phyloP scores from a whole-genome alignment of 2,113 vertebrate genomes.

The Platysternon megacephalum region DNA sequence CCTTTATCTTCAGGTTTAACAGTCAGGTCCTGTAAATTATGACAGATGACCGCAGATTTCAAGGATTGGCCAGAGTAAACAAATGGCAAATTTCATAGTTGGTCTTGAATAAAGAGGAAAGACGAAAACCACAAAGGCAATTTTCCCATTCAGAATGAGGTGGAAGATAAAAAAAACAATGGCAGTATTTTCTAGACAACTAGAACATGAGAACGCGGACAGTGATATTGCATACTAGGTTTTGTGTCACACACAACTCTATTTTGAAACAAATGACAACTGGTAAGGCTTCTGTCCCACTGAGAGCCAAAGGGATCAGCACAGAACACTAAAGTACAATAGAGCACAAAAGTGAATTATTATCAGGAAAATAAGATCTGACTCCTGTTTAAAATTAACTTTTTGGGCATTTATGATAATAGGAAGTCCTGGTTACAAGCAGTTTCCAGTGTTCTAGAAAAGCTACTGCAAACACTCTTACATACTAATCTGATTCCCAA shows the following conservation, averaged over 20 bases:
- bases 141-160: neutral
- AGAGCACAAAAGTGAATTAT: neutral
- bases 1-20: neutral
- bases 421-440: neutral
- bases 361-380: rapidly evolving
- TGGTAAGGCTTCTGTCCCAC: neutral
- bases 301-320: neutral
- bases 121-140: neutral
- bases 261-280: neutral
- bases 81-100: rapidly evolving
- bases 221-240: neutral
- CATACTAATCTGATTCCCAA: neutral
- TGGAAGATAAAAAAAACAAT: neutral
- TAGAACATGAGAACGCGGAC: neutral
- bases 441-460: neutral
- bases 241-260: neutral
- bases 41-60: neutral
- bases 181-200: neutral
- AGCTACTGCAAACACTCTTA: neutral
- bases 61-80: neutral
- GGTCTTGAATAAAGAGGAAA: neutral
- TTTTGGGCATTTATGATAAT: neutral
- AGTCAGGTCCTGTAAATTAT: neutral
- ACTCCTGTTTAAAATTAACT: neutral
- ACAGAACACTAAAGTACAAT: neutral